Base-by-base conservation (phyloP, 2,888 invertebrate genomes). In the Drosophila paucipuncta region DNA sequence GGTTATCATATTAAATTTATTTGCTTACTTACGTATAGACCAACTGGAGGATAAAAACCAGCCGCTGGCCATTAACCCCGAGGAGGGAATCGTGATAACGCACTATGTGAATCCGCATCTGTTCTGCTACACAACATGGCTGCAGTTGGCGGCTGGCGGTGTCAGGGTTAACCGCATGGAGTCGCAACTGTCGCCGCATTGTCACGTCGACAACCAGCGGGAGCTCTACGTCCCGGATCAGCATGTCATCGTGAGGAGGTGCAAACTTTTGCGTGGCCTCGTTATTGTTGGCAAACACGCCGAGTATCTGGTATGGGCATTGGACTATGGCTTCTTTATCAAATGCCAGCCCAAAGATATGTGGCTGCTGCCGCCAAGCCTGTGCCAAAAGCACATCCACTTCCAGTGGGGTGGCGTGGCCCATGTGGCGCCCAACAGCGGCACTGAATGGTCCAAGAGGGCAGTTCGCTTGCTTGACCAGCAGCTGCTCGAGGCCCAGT, bases 261-360 rank as follows among this genome's bases (percentile, higher is more conserved):
- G 31, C 1, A 80, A 74, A 31, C 33, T 64, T 7, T 6, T 90
- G 31, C 80, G 90, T 25, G 88, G 80, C 9, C 9, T 62, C 9
- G 68, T 89, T 2, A 2, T 33, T 4, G 13, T 6, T 0, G 5
- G 18, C 2, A 4, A n/a, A 11, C 7, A 31, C 2, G 39, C 55
- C 4, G 37, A 62, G n/a, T 88, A 82, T 55, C 7, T 85, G 4
- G 78, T 87, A 6, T 67, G 57, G 71, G 54, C 73, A 0, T 2
- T 66, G 3, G 90, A 85, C 41, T 89, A 80, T 37, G 90, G 88
- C 7, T 80, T 85, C n/a, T 47, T 22, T 10, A 31, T 90, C 4
- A 52, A 28, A 3, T 80, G 82, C 57, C 9, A 18, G 0, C n/a
- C 13, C 0, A 2, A 16, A 13, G 68, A 83, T 37, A 18, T 90